Conservation (phyloP, 1,140 invertebrate species). For the Araneus ventricosus region DNA sequence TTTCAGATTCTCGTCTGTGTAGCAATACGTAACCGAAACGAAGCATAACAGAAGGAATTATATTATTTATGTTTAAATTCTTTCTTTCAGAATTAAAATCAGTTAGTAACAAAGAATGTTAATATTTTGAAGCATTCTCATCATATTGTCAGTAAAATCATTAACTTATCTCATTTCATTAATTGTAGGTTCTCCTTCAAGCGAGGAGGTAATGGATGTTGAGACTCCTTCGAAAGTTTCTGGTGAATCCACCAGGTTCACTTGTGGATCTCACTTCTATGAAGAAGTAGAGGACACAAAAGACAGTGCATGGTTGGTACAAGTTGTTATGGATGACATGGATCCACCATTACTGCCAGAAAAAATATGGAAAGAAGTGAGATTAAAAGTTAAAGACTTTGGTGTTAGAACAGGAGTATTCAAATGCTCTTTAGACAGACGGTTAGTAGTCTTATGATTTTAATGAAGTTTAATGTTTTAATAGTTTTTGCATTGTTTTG, state of each 20-base stretch:
- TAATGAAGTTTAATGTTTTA: too few relatives aligned
- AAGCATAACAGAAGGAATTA: too few relatives aligned
- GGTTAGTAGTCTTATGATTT: conserved; percentile 78
- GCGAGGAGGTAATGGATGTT: conserved; percentile 78
- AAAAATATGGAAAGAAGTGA: conserved; percentile 80
- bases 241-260: conserved; percentile 80
- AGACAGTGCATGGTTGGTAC: conserved; percentile 83
- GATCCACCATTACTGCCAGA: conserved; percentile 78
- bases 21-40: too few relatives aligned
- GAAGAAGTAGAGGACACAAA: conserved; percentile 83
- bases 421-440: conserved; percentile 81
- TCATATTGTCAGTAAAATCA: too few relatives aligned
- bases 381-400: conserved; percentile 80
- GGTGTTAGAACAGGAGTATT: conserved; percentile 82
- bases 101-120: too few relatives aligned
- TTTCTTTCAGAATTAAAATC: too few relatives aligned
- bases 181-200: conserved; percentile 78
- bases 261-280: conserved; percentile 81
- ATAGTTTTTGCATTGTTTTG: too few relatives aligned
- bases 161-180: too few relatives aligned
- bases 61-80: too few relatives aligned
- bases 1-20: too few relatives aligned
- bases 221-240: conserved; percentile 74
- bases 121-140: too few relatives aligned
- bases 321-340: conserved; percentile 79